phyloP scores from a whole-genome alignment of 2,113 vertebrate genomes.

The Ia io region DNA sequence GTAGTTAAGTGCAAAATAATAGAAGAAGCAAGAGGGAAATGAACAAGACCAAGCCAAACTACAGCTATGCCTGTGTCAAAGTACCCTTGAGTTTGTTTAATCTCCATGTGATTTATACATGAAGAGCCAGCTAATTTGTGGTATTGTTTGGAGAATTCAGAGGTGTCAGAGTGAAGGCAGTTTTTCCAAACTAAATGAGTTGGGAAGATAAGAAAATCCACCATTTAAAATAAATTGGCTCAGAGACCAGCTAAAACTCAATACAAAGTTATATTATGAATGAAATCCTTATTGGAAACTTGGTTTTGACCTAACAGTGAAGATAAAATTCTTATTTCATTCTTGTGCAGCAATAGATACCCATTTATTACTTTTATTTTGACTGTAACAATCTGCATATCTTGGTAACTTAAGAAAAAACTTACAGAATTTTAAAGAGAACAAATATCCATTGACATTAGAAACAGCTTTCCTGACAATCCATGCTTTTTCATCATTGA shows the following conservation, averaged over 20 bases:
- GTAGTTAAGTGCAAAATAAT: conserved; percentile 33
- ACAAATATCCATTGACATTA: background rate
- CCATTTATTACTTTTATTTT: conserved; percentile 46
- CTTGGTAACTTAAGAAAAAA: conserved; percentile 6
- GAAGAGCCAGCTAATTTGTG: conserved; percentile 62
- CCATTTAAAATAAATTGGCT: conserved; percentile 76
- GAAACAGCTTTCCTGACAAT: background rate
- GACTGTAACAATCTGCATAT: background rate
- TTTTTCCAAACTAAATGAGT: conserved; percentile 68
- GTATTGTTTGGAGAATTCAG: conserved; percentile 72
- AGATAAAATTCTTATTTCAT: conserved; percentile 48
- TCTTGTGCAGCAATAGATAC: background rate
- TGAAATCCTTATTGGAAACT: conserved; percentile 64
- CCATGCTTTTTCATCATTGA: background rate
- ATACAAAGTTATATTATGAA: conserved; percentile 46
- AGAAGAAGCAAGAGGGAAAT: conserved; percentile 43
- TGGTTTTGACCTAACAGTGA: conserved; percentile 40
- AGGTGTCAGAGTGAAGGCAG: conserved; percentile 57
- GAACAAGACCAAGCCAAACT: conserved; percentile 12
- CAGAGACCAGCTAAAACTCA: conserved; percentile 58
- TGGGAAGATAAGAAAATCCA: conserved; percentile 66
- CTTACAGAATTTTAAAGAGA: conserved; percentile 12
- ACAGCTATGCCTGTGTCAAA: conserved; percentile 14
- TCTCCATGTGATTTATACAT: conserved; percentile 59
- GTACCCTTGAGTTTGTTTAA: conserved; percentile 55